Conservation (phyloP, 2,113 vertebrate species). For the Cygnus atratus region DNA sequence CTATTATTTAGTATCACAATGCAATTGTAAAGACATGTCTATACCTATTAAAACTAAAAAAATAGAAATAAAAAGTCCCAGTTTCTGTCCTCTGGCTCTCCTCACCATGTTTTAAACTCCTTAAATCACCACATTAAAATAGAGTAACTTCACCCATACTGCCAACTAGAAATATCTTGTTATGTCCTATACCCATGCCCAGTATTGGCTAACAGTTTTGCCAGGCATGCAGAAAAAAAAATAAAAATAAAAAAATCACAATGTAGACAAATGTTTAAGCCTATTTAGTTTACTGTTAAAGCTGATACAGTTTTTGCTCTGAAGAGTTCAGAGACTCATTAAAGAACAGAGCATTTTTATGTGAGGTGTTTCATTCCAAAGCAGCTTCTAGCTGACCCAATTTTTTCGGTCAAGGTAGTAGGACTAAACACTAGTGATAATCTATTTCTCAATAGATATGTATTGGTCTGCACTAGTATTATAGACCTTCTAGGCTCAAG, state of each 20-base stretch:
- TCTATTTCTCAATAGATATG: background rate
- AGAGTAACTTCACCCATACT: background rate
- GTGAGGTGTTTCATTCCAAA: background rate
- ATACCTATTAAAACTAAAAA: background rate
- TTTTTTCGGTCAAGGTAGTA: background rate
- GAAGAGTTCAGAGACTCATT: background rate
- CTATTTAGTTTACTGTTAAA: background rate
- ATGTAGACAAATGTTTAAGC: background rate
- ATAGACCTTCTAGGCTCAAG: rapidly evolving
- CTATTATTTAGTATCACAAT: background rate
- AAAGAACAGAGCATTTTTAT: background rate
- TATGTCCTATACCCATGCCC: background rate
- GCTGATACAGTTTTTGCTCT: background rate
- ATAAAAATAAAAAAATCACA: background rate
- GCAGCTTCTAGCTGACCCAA: background rate
- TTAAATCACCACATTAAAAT: background rate
- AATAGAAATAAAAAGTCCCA: background rate
- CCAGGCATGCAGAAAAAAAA: background rate
- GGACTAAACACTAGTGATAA: background rate
- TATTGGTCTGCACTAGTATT: background rate
- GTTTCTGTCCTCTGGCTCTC: background rate
- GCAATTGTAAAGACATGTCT: background rate
- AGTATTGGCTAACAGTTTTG: background rate
- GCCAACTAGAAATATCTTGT: background rate
- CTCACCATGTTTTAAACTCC: background rate